Conservation (phyloP, 64 coral and sea anemone species). For the Acropora yongei region DNA sequence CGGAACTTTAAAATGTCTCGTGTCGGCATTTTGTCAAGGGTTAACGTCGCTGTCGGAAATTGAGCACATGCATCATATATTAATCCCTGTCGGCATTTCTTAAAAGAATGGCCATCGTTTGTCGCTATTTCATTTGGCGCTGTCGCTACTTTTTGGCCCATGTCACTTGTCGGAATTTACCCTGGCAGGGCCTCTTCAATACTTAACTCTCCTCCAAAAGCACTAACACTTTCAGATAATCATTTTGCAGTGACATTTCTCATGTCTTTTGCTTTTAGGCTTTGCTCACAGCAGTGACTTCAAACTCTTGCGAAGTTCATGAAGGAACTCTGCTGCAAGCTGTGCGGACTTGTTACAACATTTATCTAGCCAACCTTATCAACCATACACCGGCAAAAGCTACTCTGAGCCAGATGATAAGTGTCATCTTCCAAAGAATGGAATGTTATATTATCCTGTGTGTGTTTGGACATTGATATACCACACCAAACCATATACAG, state of each 20-base stretch:
- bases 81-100: too few species aligned
- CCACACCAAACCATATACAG: too few species aligned
- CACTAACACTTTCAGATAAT: not conserved
- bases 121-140: too few species aligned
- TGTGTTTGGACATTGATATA: too few species aligned
- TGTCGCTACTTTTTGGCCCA: too few species aligned
- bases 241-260: not conserved
- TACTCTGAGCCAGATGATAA: conserved; percentile 98
- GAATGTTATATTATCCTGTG: not conserved
- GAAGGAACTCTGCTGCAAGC: conserved; percentile 98
- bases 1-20: too few species aligned
- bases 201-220: too few species aligned
- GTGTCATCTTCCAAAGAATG: conserved; percentile 99
- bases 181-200: not conserved
- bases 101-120: too few species aligned
- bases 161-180: too few species aligned
- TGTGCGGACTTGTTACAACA: conserved; percentile 96
- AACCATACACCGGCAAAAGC: conserved; percentile 98
- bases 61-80: too few species aligned
- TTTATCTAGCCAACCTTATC: conserved; percentile 96
- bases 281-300: conserved; percentile 93
- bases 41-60: too few species aligned
- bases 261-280: conserved; percentile 52
- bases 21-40: too few species aligned
- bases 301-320: conserved; percentile 97